Base-by-base conservation (phyloP, 2,113 vertebrate species). In the Mobula birostris region DNA sequence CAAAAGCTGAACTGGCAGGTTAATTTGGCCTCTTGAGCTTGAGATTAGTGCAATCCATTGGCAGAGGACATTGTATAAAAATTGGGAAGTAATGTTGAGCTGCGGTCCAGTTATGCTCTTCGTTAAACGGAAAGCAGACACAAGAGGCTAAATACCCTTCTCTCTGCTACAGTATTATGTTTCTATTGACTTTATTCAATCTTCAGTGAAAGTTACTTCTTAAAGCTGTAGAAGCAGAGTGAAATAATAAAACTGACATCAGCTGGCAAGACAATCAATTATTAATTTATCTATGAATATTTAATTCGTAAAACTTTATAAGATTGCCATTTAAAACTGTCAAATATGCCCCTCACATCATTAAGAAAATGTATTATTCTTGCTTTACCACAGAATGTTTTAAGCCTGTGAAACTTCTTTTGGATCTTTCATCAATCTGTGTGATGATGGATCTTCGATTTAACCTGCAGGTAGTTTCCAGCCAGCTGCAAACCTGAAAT, bases 281-380 rank as follows among this genome's bases (percentile, higher is more conserved):
- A 85, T 85, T 85, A 56, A 85, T 85, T 85, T 85, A 8, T 83
- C 56, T 85, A 27, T 58, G 24, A 85, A 12, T 85, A 61, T 85
- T 85, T 58, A 58, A 85, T 85, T 61, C 8, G 24, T 85, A 61
- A 85, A 58, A 61, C 21, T 85, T 61, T 61, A 19, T 85, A 29
- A 58, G n/a, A 85, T 7, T 85, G 48, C 48, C 82, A 85, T 4
- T 85, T 85, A 85, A 85, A 85, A 85, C 82, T 85, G 82, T 85
- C 80, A 27, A 83, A 27, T 58, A 56, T 83, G 80, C 24, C 48
- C 19, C 9, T 56, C 48, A 56, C 40, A 83, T 83, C 80, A 83
- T 85, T 85, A 61, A 61, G 24, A 24, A 85, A 85, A 61, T 19
- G 82, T 48, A 19, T 58, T 29, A 24, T 61, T 58, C 21, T 85